These are phyloP conservation scores for Uromys caudimaculatus DNA, from an alignment of 2,797 vertebrate species.

Conservation along the genomic window DNA sequence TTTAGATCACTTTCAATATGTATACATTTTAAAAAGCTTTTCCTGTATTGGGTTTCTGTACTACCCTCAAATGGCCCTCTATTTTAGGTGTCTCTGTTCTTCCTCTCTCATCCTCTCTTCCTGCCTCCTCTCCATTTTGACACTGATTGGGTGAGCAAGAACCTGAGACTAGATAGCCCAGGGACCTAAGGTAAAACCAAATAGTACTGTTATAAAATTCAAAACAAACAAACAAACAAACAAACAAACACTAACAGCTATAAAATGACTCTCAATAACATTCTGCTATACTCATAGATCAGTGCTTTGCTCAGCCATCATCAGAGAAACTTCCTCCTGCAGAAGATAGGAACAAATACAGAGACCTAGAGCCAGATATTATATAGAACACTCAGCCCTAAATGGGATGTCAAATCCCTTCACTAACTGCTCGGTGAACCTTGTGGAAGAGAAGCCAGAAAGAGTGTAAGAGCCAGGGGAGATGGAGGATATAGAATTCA, in stretches of 20 bases:
- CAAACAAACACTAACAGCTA: background rate
- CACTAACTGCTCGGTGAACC: background rate
- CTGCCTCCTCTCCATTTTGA: background rate
- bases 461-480: background rate
- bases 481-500: background rate
- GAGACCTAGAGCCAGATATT: background rate
- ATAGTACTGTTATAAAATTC: background rate
- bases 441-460: background rate
- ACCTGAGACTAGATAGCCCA: background rate
- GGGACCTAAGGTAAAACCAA: background rate
- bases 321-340: background rate
- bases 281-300: background rate
- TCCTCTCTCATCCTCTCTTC: background rate
- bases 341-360: background rate
- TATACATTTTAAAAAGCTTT: background rate
- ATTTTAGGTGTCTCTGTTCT: background rate
- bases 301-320: background rate
- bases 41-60: background rate
- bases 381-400: background rate
- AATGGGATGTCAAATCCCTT: background rate
- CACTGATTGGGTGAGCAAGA: too few species aligned
- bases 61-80: background rate
- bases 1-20: background rate
- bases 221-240: background rate
- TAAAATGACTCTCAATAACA: background rate